Evolutionary conservation across 2,888 invertebrate species (phyloP).

Genomic region (Microplitis manilae): DNA sequence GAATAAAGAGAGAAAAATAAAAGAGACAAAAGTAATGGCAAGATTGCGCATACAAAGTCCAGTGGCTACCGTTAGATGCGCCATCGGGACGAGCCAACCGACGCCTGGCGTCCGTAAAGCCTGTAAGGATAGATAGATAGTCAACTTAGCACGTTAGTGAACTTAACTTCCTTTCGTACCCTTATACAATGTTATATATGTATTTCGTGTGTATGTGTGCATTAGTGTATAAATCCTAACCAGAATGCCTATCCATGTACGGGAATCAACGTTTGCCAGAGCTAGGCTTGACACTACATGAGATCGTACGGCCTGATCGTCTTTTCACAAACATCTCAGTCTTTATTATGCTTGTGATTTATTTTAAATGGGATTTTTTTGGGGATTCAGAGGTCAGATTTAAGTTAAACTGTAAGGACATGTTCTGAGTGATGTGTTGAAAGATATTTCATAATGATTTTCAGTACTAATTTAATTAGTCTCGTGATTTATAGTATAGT

Average conservation of each 20-base stretch:
- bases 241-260: constrained; percentile 46
- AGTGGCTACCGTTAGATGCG: constrained; percentile 57
- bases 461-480: not conserved
- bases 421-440: not conserved
- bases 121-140: constrained; percentile 41
- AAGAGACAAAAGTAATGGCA: constrained; percentile 43
- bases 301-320: constrained; percentile 31
- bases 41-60: constrained; percentile 66
- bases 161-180: constrained; percentile 51
- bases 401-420: not conserved
- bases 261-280: constrained; percentile 31
- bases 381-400: constrained; percentile 1
- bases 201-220: not conserved
- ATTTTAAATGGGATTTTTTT: constrained; percentile 14
- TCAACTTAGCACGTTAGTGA: constrained; percentile 47
- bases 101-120: constrained; percentile 37
- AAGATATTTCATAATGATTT: not conserved
- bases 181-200: constrained; percentile 28
- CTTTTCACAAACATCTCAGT: constrained; percentile 19
- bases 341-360: constrained; percentile 9
- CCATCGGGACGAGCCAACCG: constrained; percentile 31
- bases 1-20: not conserved
- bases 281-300: constrained; percentile 10
- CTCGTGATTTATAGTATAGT: too few relatives aligned
- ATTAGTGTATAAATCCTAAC: constrained; percentile 40